phyloP scores from a whole-genome alignment of 2,113 vertebrate species.

The Rutilus rutilus region DNA sequence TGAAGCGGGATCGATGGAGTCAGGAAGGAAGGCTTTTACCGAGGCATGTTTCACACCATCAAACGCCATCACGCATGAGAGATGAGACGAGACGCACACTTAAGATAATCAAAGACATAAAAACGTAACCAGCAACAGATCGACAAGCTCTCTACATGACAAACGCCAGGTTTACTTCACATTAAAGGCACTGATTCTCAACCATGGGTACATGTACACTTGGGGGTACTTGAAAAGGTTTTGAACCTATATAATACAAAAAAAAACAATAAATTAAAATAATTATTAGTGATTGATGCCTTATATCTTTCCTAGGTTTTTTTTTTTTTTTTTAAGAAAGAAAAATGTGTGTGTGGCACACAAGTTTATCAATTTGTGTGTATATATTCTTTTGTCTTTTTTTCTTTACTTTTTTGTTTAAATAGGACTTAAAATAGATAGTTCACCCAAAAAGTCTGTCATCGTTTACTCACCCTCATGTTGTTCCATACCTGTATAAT shows the following conservation, averaged over 20 bases:
- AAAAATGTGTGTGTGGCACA: neutral
- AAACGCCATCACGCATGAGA: slow-evolving; percentile 21
- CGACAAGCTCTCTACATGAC: neutral
- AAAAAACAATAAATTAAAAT: neutral
- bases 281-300: neutral
- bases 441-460: neutral
- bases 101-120: slow-evolving; percentile 42
- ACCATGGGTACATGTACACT: neutral
- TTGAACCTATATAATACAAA: neutral
- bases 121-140: neutral
- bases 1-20: slow-evolving; percentile 50
- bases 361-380: neutral
- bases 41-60: slow-evolving; percentile 17
- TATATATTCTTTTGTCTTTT: too few species aligned
- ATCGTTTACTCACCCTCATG: neutral
- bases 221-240: neutral
- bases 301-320: neutral
- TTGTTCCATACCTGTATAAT: neutral
- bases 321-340: neutral
- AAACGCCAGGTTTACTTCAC: neutral
- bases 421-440: neutral
- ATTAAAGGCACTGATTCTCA: neutral
- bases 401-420: too few species aligned
- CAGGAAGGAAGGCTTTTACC: slow-evolving; percentile 37
- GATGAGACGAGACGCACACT: slow-evolving; percentile 41